phyloP scores from a whole-genome alignment of 1,140 invertebrate genomes.

The Dolichoris vasculosae region DNA sequence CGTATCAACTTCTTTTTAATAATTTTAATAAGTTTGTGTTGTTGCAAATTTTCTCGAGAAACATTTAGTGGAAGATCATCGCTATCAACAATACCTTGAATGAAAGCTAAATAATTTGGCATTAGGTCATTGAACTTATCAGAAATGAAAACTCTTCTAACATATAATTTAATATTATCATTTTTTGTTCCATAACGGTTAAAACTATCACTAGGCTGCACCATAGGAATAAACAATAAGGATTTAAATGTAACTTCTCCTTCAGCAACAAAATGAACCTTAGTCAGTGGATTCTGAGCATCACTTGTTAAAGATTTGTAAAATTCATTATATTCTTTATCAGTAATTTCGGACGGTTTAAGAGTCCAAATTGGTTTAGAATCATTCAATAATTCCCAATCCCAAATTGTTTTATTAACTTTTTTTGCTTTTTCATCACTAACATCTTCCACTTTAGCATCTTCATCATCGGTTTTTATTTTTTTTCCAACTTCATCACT shows the following conservation, averaged over 20 bases:
- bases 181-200: constrained; percentile 95
- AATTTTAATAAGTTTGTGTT: constrained; percentile 98
- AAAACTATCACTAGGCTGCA: constrained; percentile 93
- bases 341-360: constrained; percentile 89
- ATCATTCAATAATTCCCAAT: constrained; percentile 98
- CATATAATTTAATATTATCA: constrained; percentile 97
- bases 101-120: constrained; percentile 97
- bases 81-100: constrained; percentile 98
- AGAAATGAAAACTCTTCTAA: constrained; percentile 98
- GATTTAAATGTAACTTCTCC: constrained; percentile 99
- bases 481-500: constrained; percentile 77
- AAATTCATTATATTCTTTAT: constrained; percentile 94
- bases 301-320: constrained; percentile 97
- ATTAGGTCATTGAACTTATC: constrained; percentile 99
- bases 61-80: constrained; percentile 99
- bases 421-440: constrained; percentile 84
- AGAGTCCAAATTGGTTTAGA: constrained; percentile 98
- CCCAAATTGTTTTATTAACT: constrained; percentile 96
- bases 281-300: constrained; percentile 87
- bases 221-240: constrained; percentile 92
- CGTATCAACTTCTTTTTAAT: constrained; percentile 99
- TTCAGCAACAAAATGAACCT: constrained; percentile 98
- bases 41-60: constrained; percentile 97
- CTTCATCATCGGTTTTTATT: constrained; percentile 76
- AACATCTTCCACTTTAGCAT: constrained; percentile 78